A percentile compares a stretch with the other conserved stretches of the same genome.
Evolutionary conservation across 2,797 vertebrate genomes (phyloP).

Genomic region (Sarcophilus harrisii): DNA sequence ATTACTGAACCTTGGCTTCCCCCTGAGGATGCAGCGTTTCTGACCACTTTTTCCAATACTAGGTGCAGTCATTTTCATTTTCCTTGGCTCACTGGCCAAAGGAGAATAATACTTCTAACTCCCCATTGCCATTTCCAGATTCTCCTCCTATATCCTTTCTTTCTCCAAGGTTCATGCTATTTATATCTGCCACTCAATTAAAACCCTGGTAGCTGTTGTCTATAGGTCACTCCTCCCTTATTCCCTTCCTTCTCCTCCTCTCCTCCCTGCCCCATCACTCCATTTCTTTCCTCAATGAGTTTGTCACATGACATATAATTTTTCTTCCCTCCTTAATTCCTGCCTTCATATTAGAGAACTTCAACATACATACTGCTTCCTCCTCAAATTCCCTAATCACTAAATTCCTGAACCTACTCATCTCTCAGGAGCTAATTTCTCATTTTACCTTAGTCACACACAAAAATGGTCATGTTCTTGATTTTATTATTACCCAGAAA

Average conservation of each 20-base stretch:
- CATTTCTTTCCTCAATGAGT: neutral
- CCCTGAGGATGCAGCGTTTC: neutral
- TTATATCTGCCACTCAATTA: no score
- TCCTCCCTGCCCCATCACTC: neutral
- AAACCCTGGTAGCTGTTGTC: neutral
- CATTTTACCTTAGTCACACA: neutral
- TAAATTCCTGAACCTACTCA: neutral
- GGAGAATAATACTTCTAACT: no score
- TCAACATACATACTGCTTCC: neutral
- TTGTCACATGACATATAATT: neutral
- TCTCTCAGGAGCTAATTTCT: neutral
- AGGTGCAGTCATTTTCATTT: neutral
- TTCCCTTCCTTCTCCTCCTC: no score
- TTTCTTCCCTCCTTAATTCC: neutral
- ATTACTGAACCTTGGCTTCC: neutral
- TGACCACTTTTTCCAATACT: neutral
- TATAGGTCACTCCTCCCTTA: no score
- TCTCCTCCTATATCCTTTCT: neutral
- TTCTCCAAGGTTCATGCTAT: no score
- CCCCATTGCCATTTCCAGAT: neutral
- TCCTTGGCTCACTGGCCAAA: neutral
- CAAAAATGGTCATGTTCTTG: neutral
- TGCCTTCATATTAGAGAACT: neutral
- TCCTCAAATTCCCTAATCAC: neutral
- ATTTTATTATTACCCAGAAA: neutral